A percentile compares a stretch with the other conserved stretches of the same genome.
phyloP scores from a whole-genome alignment of 2,797 vertebrate genomes.

The Astyanax mexicanus region DNA sequence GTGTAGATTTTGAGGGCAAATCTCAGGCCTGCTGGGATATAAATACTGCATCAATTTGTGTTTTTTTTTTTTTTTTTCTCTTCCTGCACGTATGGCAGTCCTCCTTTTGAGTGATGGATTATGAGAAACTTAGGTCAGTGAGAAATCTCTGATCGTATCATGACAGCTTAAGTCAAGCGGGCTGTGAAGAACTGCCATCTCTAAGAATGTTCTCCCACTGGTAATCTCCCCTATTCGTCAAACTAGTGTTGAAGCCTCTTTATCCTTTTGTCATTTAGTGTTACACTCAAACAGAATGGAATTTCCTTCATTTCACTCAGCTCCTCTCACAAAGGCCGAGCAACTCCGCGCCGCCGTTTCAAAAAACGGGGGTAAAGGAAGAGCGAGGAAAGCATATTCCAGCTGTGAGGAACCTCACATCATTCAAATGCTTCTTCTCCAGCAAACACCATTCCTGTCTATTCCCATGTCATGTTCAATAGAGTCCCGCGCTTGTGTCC shows the following conservation, averaged over 20 bases:
- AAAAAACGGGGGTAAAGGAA: not conserved
- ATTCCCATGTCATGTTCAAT: slow-evolving; percentile 48
- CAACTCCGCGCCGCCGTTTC: slow-evolving; percentile 26
- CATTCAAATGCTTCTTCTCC: slow-evolving; percentile 34
- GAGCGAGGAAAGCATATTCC: slow-evolving; percentile 37
- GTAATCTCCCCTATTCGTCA: slow-evolving; percentile 55
- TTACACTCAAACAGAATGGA: slow-evolving; percentile 50
- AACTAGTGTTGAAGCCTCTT: slow-evolving; percentile 44
- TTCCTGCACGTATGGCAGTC: slow-evolving; percentile 29
- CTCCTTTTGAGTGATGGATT: slow-evolving; percentile 52
- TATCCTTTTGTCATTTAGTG: slow-evolving; percentile 53
- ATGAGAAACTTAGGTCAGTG: slow-evolving; percentile 41
- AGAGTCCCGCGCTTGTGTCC: slow-evolving; percentile 40
- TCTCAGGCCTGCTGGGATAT: slow-evolving; percentile 23
- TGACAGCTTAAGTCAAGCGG: slow-evolving; percentile 60
- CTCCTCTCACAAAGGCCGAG: slow-evolving; percentile 33
- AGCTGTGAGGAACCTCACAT: slow-evolving; percentile 37
- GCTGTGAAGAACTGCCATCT: slow-evolving; percentile 61
- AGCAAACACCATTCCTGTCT: slow-evolving; percentile 30
- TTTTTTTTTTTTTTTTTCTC: slow-evolving; percentile 19
- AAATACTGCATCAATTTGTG: slow-evolving; percentile 43
- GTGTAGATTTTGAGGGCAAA: slow-evolving; percentile 17
- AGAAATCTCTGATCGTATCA: slow-evolving; percentile 56
- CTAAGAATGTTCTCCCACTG: slow-evolving; percentile 49
- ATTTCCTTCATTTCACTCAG: slow-evolving; percentile 38